These are phyloP conservation scores for Nanorana parkeri DNA, from an alignment of 2,113 vertebrate species.

Conservation along the genomic window DNA sequence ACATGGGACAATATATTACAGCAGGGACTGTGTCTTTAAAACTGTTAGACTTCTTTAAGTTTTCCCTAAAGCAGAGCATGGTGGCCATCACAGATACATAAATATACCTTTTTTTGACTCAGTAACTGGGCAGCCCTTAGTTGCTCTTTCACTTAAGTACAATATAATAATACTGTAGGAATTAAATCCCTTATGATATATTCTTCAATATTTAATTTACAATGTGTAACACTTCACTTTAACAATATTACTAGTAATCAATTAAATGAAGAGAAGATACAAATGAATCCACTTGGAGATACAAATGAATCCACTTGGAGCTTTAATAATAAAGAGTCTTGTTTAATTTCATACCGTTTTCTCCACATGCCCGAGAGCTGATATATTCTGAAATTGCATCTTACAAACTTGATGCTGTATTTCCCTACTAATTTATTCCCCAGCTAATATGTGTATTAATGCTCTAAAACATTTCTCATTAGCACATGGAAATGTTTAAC, in stretches of 20 bases:
- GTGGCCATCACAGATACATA: no score
- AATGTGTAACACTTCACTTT: not conserved
- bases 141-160: not conserved
- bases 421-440: constrained; percentile 67
- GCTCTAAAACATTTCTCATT: constrained; percentile 65
- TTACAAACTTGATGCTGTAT: constrained; percentile 64
- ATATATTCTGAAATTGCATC: constrained; percentile 67
- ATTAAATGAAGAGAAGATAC: constrained; percentile 24
- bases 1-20: no score
- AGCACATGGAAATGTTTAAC: constrained; percentile 68
- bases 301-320: constrained; percentile 39
- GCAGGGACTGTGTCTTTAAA: no score
- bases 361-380: constrained; percentile 66
- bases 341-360: constrained; percentile 59
- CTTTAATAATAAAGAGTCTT: constrained; percentile 22
- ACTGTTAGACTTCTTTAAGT: no score
- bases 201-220: not conserved
- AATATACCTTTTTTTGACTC: no score
- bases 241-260: constrained; percentile 27
- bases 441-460: constrained; percentile 67
- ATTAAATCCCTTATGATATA: not conserved
- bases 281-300: constrained; percentile 32
- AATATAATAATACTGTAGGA: not conserved
- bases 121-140: not conserved
- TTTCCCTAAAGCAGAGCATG: no score